Evolutionary conservation across 1,140 invertebrate species (phyloP), one percentile per base, ranked within the genome.

Genomic region (Adelges cooleyi): DNA sequence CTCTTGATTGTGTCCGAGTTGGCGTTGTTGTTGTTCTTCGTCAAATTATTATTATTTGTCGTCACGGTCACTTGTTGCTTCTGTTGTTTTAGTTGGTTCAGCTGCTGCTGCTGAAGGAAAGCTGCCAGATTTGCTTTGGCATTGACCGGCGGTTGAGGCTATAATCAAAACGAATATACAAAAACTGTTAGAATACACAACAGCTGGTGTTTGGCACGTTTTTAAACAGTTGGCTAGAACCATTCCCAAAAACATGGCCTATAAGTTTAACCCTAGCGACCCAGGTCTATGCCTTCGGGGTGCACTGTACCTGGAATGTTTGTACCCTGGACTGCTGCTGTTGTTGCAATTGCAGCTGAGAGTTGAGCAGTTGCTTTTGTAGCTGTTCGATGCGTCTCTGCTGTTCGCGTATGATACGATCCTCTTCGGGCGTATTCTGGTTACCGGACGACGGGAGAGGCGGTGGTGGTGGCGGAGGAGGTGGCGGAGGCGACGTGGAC

Each of bases 351-450:
- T 90, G 86, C 66, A 84, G 59, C 42, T 80, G 82, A 0, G 84
- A 86, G 44, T 82, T 80, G 56, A 84, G 83, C 36, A 96, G 72
- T 69, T 95, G 89, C 4, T 86, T 76, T 72, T 95, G 87, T 33
- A 96, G 76, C 69, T 93, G 88, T 70, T 91, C 85, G 49, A 96
- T 96, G 71, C 86, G 84, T 49, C 86, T 82, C 69, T 91, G 85
- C 72, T 95, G 91, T 70, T 90, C 85, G 53, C 84, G 81, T 27
- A 95, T 85, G 42, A 87, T 82, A 51, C 68, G 56, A 65, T 70
- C 69, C 51, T 69, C 36, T 65, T 62, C 56, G 10, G 56, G 56
- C 3, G 56, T 62, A 13, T 62, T 62, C 18, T 48, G 40, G 10
- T 15, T 40, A 9, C 38, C 29, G 5, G 23, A 54, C 0, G 67